Evolutionary conservation across 2,888 invertebrate species (phyloP).

Genomic region (Lysandra bellargus): DNA sequence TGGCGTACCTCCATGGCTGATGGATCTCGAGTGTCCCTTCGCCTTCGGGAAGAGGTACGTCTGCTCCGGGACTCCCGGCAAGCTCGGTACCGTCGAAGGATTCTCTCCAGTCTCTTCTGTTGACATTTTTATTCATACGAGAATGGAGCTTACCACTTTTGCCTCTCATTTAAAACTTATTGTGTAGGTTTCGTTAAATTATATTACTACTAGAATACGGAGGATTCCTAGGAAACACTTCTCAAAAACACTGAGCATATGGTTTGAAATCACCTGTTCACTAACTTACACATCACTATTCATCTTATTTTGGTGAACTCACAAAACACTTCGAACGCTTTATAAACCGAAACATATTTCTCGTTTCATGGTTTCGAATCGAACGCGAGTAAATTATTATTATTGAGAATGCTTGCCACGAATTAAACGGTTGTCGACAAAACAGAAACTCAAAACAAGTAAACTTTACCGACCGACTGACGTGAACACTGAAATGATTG

Average conservation of each 20-base stretch:
- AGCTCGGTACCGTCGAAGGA: constrained; percentile 72
- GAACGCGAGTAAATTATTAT: neutral
- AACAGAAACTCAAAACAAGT: constrained; percentile 57
- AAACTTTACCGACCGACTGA: constrained; percentile 50
- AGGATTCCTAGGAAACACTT: constrained; percentile 49
- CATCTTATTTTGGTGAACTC: constrained; percentile 50
- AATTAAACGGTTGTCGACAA: constrained; percentile 54
- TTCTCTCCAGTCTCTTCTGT: constrained; percentile 83
- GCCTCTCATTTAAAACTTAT: constrained; percentile 73
- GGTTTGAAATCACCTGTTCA: constrained; percentile 72
- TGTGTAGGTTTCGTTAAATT: constrained; percentile 47
- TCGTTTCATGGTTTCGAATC: constrained; percentile 26
- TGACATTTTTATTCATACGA: constrained; percentile 85
- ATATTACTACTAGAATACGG: constrained; percentile 47
- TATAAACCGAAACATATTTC: constrained; percentile 45
- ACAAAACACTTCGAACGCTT: constrained; percentile 48
- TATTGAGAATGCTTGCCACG: constrained; percentile 50
- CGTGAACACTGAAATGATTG: constrained; percentile 36
- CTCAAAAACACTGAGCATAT: constrained; percentile 68
- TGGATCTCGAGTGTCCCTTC: constrained; percentile 88
- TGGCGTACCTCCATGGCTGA: constrained; percentile 89
- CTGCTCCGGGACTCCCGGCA: constrained; percentile 77
- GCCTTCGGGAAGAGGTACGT: constrained; percentile 77
- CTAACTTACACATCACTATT: constrained; percentile 64
- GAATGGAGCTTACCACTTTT: constrained; percentile 60